These are phyloP conservation scores for Notiomystis cincta DNA, from an alignment of 2,113 vertebrate genomes.

Conservation along the genomic window DNA sequence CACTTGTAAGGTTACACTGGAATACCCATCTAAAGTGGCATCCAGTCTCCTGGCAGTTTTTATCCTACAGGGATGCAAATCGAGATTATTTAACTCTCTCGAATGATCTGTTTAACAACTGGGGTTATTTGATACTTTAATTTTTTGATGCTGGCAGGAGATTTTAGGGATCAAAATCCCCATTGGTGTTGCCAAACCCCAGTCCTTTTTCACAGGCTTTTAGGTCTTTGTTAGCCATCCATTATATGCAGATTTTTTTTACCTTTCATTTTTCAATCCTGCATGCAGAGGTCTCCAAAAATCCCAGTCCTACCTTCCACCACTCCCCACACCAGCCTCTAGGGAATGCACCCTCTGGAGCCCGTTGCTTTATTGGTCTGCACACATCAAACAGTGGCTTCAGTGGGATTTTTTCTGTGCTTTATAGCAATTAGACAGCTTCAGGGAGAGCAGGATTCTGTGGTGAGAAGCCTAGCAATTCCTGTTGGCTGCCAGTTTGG, in stretches of 20 bases:
- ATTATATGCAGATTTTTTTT: background rate
- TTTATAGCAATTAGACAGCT: background rate
- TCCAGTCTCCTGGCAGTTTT: background rate
- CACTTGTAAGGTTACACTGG: background rate
- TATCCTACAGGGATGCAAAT: background rate
- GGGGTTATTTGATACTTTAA: background rate
- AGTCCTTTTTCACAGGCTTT: background rate
- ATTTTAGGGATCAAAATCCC: background rate
- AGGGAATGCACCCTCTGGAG: background rate
- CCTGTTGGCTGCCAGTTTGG: background rate
- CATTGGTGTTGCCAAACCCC: background rate
- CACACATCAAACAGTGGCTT: background rate
- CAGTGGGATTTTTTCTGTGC: background rate
- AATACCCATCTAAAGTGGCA: background rate
- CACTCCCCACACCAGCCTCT: background rate
- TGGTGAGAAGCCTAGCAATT: background rate
- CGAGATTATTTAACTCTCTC: background rate
- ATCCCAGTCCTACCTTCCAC: background rate
- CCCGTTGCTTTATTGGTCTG: background rate
- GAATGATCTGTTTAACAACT: background rate
- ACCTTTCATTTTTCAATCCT: background rate
- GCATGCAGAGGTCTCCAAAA: background rate
- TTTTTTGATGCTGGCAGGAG: background rate
- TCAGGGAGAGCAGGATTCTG: background rate
- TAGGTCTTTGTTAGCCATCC: background rate